Percentiles rank a stretch among this genome's conserved stretches.
Conservation (phyloP, 2,797 vertebrate species). For the Mionectes olivaceus region DNA sequence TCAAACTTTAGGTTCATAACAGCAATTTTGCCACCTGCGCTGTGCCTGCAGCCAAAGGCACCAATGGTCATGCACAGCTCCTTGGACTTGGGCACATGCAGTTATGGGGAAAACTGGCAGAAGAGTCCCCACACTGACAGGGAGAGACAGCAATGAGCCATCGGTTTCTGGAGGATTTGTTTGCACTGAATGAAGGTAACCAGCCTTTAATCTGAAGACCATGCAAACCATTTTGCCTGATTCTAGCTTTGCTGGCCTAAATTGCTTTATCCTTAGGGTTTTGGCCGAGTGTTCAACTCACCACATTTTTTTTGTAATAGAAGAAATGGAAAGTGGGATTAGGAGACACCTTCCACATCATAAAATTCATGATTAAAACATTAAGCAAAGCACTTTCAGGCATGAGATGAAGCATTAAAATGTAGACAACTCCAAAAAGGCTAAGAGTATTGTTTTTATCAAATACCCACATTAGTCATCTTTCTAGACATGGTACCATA, state of each 20-base stretch:
- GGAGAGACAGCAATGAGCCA: not conserved
- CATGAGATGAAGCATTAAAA: not conserved
- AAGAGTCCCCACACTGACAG: not conserved
- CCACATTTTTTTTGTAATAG: not conserved
- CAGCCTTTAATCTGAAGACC: not conserved
- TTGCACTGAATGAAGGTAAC: not conserved
- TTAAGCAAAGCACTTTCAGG: not conserved
- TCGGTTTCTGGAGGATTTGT: not conserved
- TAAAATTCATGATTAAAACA: not conserved
- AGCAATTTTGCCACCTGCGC: not conserved
- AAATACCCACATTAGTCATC: not conserved
- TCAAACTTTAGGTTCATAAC: not conserved
- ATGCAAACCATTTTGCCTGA: not conserved
- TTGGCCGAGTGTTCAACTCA: not conserved
- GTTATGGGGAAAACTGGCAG: accelerated
- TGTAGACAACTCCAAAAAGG: not conserved
- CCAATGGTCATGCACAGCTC: accelerated
- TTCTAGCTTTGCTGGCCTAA: not conserved
- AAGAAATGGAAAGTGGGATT: not conserved
- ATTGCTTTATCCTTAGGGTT: not conserved
- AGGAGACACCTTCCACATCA: not conserved
- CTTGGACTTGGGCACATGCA: accelerated
- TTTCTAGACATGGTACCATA: not conserved
- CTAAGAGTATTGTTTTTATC: not conserved
- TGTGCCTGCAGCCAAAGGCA: not conserved